Percentiles rank a stretch among this genome's conserved stretches.
Conservation (phyloP, 2,113 vertebrate species). For the Puntigrus tetrazona region DNA sequence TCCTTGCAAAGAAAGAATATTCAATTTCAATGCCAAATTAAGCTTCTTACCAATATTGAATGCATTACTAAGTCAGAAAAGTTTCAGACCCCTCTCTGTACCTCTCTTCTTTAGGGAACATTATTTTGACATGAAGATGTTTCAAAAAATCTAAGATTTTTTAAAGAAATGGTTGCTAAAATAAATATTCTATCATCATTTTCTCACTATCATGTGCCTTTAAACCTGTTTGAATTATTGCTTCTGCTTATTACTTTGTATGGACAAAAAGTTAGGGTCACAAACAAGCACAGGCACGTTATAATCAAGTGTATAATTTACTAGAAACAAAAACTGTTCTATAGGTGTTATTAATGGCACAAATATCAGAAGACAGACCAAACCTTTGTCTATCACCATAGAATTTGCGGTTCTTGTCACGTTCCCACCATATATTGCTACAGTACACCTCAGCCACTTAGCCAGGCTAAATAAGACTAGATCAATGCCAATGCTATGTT, state of each 20-base stretch:
- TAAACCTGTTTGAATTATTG: not conserved
- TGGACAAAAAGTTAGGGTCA: too few species aligned
- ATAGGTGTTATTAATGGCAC: not conserved
- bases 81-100: not conserved
- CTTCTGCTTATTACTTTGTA: not conserved
- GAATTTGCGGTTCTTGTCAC: not conserved
- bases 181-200: not conserved
- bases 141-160: not conserved
- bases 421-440: slow-evolving; percentile 14
- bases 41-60: not conserved
- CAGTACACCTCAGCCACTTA: not conserved
- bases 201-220: not conserved
- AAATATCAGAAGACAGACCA: not conserved
- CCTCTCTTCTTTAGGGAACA: not conserved
- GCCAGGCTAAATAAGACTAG: slow-evolving; percentile 22
- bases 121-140: not conserved
- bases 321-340: not conserved
- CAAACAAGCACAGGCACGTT: too few species aligned
- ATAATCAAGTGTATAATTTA: not conserved
- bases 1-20: not conserved
- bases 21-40: not conserved
- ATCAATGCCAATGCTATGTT: slow-evolving; percentile 27
- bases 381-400: too few species aligned
- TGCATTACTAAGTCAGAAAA: not conserved
- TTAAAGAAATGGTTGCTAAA: too few species aligned